Evolutionary conservation across 2,113 vertebrate genomes (phyloP).

Genomic region (Bubalus kerabau): DNA sequence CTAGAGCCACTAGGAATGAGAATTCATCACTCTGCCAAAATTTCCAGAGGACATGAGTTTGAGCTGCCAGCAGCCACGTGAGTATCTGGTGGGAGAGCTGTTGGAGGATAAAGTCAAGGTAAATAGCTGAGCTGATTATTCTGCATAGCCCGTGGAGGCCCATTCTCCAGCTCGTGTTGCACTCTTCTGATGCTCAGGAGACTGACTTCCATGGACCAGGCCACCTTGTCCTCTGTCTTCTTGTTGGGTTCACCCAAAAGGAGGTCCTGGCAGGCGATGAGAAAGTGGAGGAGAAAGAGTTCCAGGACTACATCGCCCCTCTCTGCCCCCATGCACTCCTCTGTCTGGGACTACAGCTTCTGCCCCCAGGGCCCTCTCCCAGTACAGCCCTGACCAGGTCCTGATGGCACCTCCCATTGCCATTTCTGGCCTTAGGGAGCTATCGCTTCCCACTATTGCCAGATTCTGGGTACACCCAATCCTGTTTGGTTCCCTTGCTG

Average conservation of each 20-base stretch:
- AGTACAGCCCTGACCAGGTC: neutral
- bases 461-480: neutral
- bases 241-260: neutral
- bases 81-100: neutral
- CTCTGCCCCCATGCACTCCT: accelerated
- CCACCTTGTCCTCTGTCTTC: neutral
- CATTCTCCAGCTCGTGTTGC: neutral
- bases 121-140: neutral
- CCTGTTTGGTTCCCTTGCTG: neutral
- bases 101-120: neutral
- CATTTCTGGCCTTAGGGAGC: neutral
- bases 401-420: neutral
- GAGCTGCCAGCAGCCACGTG: neutral
- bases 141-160: neutral
- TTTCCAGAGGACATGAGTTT: neutral
- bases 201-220: neutral
- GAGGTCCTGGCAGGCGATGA: neutral
- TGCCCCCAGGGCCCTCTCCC: neutral
- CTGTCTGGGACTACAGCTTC: neutral
- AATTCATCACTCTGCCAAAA: neutral
- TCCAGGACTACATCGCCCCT: neutral
- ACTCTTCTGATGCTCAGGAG: neutral
- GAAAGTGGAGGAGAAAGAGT: neutral
- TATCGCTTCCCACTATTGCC: neutral
- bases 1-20: neutral